Evolutionary conservation across 2,113 vertebrate genomes (phyloP).

Genomic region (Megalops atlanticus): DNA sequence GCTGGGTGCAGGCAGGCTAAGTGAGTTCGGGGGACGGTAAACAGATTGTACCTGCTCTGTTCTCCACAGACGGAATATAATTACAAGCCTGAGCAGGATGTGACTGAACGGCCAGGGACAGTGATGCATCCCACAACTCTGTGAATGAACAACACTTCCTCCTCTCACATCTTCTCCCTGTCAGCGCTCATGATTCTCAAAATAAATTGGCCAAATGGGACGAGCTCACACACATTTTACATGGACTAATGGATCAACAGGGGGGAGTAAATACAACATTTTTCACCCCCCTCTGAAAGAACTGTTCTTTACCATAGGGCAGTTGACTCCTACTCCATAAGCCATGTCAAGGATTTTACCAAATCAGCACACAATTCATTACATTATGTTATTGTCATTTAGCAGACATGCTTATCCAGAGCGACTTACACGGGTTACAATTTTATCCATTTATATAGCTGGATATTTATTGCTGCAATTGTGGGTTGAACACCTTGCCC

Average conservation of each 20-base stretch:
- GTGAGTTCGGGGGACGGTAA: conserved; percentile 23
- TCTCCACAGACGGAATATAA: conserved; percentile 24
- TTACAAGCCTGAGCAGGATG: neutral
- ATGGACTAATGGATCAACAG: neutral
- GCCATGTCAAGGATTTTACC: too few species aligned
- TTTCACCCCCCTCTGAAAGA: neutral
- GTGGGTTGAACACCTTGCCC: too few species aligned
- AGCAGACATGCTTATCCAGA: too few species aligned
- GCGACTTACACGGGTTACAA: too few species aligned
- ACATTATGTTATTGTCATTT: too few species aligned
- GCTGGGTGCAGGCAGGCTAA: conserved; percentile 5
- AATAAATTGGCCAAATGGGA: neutral
- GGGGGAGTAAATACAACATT: neutral
- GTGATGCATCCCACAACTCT: neutral
- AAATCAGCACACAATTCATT: too few species aligned
- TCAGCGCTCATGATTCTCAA: neutral
- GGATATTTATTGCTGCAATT: too few species aligned
- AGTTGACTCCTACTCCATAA: too few species aligned
- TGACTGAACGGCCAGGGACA: neutral
- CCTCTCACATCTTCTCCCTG: neutral
- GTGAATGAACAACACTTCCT: neutral
- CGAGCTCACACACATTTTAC: neutral
- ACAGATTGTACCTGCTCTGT: conserved; percentile 14
- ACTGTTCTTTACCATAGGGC: too few species aligned
- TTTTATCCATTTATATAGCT: too few species aligned